Evolutionary conservation across 37 sponge, comb jelly and placozoan genomes (phyloP), one percentile per base, ranked within the genome.

Genomic region (Theonella swinhoei): DNA sequence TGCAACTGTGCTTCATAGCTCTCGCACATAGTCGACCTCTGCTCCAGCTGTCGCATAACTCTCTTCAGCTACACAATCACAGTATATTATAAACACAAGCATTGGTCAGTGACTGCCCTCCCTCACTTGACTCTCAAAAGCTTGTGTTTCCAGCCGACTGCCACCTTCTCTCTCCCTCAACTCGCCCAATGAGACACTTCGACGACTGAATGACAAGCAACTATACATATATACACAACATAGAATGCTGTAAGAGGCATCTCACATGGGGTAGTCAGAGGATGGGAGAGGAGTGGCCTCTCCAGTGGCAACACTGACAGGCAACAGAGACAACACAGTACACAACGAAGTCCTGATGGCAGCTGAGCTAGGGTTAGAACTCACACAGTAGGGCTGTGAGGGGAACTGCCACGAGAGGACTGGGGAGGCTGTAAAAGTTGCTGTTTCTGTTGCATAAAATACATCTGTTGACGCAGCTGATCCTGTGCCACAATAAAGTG

Each of bases 401-500:
- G n/a, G n/a, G n/a, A n/a, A n/a, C n/a, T n/a, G n/a, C n/a, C n/a
- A n/a, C n/a, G n/a, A n/a, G n/a, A n/a, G n/a, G n/a, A n/a, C n/a
- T n/a, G n/a, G n/a, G n/a, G n/a, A n/a, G n/a, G 54, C 14, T 47
- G 54, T 14, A 47, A 14, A 17, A 47, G 14, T 47, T 59, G 32
- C 70, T 47, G 31, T 35, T 77, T 58, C 42, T 77, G 78, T 22
- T 70, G 36, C 39, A 85, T 60, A 25, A 28, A 37, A 22, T 78
- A 42, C 3, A 88, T 64, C 58, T 83, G 68, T 33, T 79, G 68
- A 67, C 70, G 65, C 26, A 84, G 85, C 59, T 84, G 68, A 9
- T 88, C 86, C 64, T 88, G 89, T 26, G 83, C 38, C 3, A 42
- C 81, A 47, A 93, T 70, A 38, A 93, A 93, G 11, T 88, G 89